A percentile compares a stretch with the other conserved stretches of the same genome.
Evolutionary conservation across 2,888 invertebrate species (phyloP).

Genomic region (Melinopterus prodromus): DNA sequence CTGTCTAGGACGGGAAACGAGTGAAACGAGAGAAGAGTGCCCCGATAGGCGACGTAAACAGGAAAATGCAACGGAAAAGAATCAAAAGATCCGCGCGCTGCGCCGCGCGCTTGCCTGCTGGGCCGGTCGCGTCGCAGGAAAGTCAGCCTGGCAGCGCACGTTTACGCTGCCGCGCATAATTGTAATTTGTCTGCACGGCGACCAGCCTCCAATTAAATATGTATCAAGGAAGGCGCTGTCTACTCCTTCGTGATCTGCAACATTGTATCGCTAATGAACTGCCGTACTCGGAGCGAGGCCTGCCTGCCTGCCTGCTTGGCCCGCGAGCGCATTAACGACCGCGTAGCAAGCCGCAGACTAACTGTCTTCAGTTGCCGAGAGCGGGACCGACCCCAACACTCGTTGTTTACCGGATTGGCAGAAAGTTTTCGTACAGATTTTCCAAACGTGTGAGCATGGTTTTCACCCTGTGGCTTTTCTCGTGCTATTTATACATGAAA

Average conservation of each 20-base stretch:
- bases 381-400: no score
- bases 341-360: neutral
- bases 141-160: neutral
- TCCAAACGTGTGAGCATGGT: no score
- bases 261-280: conserved; percentile 4
- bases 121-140: neutral
- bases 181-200: conserved; percentile 19
- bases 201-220: conserved; percentile 23
- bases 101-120: neutral
- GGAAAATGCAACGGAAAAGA: neutral
- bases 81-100: neutral
- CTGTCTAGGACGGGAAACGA: conserved; percentile 4
- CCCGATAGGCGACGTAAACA: neutral
- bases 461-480: no score
- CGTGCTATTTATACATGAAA: no score
- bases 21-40: neutral
- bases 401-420: no score
- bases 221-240: conserved; percentile 21
- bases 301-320: neutral
- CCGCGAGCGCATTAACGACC: neutral
- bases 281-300: neutral
- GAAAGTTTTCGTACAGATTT: no score
- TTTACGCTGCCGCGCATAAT: conserved; percentile 11
- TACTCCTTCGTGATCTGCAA: neutral
- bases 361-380: neutral